Evolutionary conservation across 2,797 vertebrate genomes (phyloP), one percentile per base, ranked within the genome.

Genomic region (Synaphobranchus kaupii): DNA sequence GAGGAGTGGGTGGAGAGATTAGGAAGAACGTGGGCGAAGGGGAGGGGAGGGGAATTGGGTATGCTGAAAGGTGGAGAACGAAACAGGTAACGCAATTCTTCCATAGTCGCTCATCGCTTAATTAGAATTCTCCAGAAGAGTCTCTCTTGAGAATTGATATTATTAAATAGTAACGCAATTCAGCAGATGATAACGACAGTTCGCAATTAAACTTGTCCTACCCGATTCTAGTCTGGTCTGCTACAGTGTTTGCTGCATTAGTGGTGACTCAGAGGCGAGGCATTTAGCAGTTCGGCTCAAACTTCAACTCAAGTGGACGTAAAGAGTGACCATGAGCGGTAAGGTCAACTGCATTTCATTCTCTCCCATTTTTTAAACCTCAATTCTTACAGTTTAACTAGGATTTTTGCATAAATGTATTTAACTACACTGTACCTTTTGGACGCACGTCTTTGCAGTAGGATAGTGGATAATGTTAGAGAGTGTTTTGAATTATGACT

Each of bases 41-140:
- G 17, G 39, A 86, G 56, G 47, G 85, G 66, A 39, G 86, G 86
- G 68, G 81, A 39, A 86, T 60, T 31, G 2, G 84, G 39, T 85
- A 8, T 84, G 12, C 88, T 83, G 2, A 73, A 88, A 73, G 63
- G 81, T 89, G 78, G 87, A 39, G 82, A 54, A 84, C 84, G 85
- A 48, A 22, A 87, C 83, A 25, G 39, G 86, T n/a, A 81, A 84
- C 22, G 12, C 22, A 15, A 0, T 58, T 13, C 20, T 66, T 15
- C 84, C 22, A n/a, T 4, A 28, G 52, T 28, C 52, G 5, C 54
- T 3, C 76, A 80, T n/a, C 44, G 44, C 20, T 2, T 17, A 7
- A 22, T 47, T 80, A 8, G 47, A 80, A 50, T 50, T 25, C 17
- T 50, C 5, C 17, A 80, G n/a, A 48, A n/a, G 20, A 50, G 7